phyloP scores from a whole-genome alignment of 2,888 invertebrate species.

The Eutolmus rufibarbis region DNA sequence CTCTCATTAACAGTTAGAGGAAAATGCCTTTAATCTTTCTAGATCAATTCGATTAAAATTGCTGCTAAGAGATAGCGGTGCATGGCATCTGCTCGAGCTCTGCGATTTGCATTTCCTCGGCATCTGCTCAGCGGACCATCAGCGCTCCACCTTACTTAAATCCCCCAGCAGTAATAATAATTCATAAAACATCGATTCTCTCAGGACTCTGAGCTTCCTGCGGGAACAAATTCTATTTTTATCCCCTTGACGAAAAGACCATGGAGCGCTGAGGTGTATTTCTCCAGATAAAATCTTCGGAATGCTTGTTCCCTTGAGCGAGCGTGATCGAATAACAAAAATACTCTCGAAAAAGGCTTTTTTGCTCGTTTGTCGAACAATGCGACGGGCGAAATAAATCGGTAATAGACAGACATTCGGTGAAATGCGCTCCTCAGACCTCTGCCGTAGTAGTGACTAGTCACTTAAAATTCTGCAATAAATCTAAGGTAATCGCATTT shows the following conservation, averaged over 20 bases:
- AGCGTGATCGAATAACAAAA: not conserved
- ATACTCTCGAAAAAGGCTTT: constrained; percentile 33
- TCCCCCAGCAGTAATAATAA: not conserved
- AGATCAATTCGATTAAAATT: constrained; percentile 18
- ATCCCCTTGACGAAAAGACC: not conserved
- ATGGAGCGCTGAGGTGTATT: not conserved
- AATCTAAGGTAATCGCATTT: not conserved
- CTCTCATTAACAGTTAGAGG: constrained; percentile 35
- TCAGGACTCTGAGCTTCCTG: not conserved
- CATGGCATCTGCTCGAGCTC: not conserved
- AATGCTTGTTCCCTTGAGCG: not conserved
- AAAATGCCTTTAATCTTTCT: constrained; percentile 1
- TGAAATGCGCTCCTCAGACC: not conserved
- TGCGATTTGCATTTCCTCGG: not conserved
- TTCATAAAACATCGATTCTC: not conserved
- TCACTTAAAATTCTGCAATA: not conserved
- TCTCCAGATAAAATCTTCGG: constrained; percentile 24
- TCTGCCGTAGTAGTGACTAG: not conserved
- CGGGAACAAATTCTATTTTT: constrained; percentile 28
- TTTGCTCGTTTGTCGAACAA: constrained; percentile 8
- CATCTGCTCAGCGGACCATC: not conserved
- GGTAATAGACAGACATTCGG: not conserved
- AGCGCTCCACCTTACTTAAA: not conserved
- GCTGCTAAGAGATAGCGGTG: constrained; percentile 15
- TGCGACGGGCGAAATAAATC: not conserved